Evolutionary conservation across 2,113 vertebrate genomes (phyloP).

Genomic region (Phyllostomus hastatus): DNA sequence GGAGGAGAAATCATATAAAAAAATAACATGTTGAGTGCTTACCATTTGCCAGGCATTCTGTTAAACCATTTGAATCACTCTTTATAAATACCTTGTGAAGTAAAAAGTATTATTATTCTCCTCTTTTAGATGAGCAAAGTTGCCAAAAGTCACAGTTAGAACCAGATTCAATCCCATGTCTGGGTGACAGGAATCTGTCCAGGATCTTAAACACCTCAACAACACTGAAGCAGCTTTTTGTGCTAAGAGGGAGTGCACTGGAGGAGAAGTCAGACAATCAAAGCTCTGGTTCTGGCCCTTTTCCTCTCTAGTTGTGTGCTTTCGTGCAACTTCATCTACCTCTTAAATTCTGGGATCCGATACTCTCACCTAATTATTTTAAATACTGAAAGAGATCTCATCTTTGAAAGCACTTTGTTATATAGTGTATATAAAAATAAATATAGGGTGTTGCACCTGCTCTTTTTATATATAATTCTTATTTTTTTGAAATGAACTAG

Average conservation of each 20-base stretch:
- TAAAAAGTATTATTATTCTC: slow-evolving; percentile 2
- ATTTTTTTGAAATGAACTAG: slow-evolving; percentile 1
- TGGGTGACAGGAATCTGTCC: neutral
- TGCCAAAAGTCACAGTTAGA: slow-evolving; percentile 21
- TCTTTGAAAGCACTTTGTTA: neutral
- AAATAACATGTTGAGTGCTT: neutral
- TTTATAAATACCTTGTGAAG: slow-evolving; percentile 24
- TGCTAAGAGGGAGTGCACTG: neutral
- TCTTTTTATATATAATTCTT: neutral
- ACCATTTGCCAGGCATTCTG: neutral
- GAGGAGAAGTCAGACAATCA: neutral
- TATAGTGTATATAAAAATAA: neutral
- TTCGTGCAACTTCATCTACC: neutral
- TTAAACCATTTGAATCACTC: slow-evolving; percentile 21
- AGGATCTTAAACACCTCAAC: neutral
- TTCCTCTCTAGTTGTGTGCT: neutral
- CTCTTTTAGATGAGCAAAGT: neutral
- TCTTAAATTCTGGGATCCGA: neutral
- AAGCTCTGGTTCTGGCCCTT: neutral
- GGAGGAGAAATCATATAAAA: neutral
- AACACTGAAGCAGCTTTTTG: neutral
- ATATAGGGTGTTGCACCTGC: neutral
- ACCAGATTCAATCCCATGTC: neutral
- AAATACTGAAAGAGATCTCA: neutral
- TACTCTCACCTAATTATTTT: neutral